Evolutionary conservation across 1,140 invertebrate species (phyloP).

Genomic region (Pissodes strobi): DNA sequence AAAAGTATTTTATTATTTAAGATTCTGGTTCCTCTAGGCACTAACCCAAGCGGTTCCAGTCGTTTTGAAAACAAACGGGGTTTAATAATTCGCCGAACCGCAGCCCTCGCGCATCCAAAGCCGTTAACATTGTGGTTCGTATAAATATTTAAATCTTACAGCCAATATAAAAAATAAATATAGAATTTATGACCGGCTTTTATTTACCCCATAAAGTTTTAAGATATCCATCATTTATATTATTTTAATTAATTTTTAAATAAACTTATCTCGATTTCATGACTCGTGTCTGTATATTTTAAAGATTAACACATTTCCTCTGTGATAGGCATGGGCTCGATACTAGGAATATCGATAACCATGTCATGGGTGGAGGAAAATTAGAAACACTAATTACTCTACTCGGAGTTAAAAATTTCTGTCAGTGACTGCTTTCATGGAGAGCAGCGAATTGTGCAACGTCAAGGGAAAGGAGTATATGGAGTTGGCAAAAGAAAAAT

Average conservation of each 20-base stretch:
- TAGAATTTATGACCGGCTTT: slow-evolving; percentile 5
- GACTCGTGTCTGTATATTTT: slow-evolving; percentile 16
- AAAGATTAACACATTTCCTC: slow-evolving; percentile 22
- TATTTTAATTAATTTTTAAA: slow-evolving; percentile 34
- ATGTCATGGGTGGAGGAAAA: too few relatives aligned
- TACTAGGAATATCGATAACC: too few relatives aligned
- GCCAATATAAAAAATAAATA: slow-evolving; percentile 20
- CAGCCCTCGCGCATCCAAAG: neutral
- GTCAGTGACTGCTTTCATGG: too few relatives aligned
- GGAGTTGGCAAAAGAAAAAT: too few relatives aligned
- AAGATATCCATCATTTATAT: slow-evolving; percentile 21
- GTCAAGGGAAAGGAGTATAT: too few relatives aligned
- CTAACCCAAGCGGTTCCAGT: too few relatives aligned
- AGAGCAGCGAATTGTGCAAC: too few relatives aligned
- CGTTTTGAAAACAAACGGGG: neutral
- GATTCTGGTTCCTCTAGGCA: too few relatives aligned
- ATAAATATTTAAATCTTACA: slow-evolving; percentile 15
- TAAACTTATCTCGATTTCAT: slow-evolving; percentile 31
- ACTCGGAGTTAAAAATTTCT: too few relatives aligned
- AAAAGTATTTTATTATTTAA: too few relatives aligned
- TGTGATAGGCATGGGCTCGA: slow-evolving; percentile 1
- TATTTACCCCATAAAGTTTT: slow-evolving; percentile 13
- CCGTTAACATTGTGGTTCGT: neutral
- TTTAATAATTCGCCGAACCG: neutral
- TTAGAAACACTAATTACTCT: too few relatives aligned